phyloP scores from a whole-genome alignment of 2,888 invertebrate genomes.

The Tetragonula carbonaria region DNA sequence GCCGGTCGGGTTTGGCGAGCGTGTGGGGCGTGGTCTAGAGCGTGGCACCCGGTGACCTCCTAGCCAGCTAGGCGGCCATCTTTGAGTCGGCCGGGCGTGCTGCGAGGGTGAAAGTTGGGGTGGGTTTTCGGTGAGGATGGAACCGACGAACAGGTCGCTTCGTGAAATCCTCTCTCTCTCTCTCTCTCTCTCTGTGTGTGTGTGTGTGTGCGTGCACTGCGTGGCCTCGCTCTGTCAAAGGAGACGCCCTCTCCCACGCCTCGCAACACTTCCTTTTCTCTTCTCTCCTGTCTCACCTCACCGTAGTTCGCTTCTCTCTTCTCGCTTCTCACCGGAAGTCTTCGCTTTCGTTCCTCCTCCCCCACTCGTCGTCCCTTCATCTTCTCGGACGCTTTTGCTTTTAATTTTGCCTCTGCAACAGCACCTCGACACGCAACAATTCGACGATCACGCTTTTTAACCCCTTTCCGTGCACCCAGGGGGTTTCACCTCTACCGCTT shows the following conservation, averaged over 20 bases:
- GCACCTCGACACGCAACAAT: background rate
- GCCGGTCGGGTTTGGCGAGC: constrained; percentile 50
- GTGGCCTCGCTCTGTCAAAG: constrained; percentile 28
- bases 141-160: constrained; percentile 1
- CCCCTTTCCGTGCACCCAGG: background rate
- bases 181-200: background rate
- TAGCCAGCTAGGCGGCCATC: constrained; percentile 75
- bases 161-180: constrained; percentile 15
- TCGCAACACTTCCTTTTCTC: constrained; percentile 33
- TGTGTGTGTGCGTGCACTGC: background rate
- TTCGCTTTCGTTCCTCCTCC: constrained; percentile 43
- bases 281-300: background rate
- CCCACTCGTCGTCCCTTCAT: background rate
- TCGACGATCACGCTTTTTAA: background rate
- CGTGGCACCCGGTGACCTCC: constrained; percentile 78
- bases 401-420: background rate
- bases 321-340: constrained; percentile 5
- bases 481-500: background rate
- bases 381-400: background rate
- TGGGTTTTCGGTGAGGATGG: constrained; percentile 59
- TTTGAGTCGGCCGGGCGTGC: constrained; percentile 74
- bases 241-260: constrained; percentile 50
- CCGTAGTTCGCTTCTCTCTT: background rate
- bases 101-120: constrained; percentile 78
- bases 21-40: constrained; percentile 79